Evolutionary conservation across 2,797 vertebrate species (phyloP), one percentile per base, ranked within the genome.

Genomic region (Pseudochaenichthys georgianus): DNA sequence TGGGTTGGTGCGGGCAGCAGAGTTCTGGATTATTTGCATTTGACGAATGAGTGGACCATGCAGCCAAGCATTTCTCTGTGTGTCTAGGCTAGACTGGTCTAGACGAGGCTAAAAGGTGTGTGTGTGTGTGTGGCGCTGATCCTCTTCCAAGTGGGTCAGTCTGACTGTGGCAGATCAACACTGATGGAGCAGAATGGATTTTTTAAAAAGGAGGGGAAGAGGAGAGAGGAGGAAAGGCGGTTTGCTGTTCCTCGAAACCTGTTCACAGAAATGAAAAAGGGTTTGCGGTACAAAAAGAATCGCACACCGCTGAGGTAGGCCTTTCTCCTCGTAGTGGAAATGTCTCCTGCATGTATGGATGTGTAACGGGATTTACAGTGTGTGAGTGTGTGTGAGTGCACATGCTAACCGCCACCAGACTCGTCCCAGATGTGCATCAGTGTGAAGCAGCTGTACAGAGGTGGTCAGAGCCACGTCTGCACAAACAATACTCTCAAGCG

Each of bases 111-210:
- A 55, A 23, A 68, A 54, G 28, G 23, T 28, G 28, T 28, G 28
- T 28, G 19, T 38, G 54, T 28, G 70, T 55, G 66, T 75, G 76
- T n/a, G 58, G 63, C 54, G 78, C 70, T 90, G 90, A 84, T 62
- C 42, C 28, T 41, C 17, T 51, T 90, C 93, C 92, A 93, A 94
- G 81, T 94, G 90, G 92, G 92, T 94, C 92, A 92, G 82, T 59
- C 65, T 68, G 50, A 55, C 52, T 57, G 75, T 48, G 86, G 78
- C 75, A 73, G 68, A 78, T 76, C 59, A 81, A 83, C 65, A 68
- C 38, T 52, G 67, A 77, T 69, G 79, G 82, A 87, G 80, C 78
- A 73, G 71, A 80, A 72, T 63, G 71, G 74, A 67, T 80, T 38
- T 38, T 38, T 9, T 61, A 73, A 70, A 51, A 64, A 55, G 21